A percentile compares a stretch with the other conserved stretches of the same genome.
Conservation (phyloP, 1,140 invertebrate species). For the Coelopa frigida region DNA sequence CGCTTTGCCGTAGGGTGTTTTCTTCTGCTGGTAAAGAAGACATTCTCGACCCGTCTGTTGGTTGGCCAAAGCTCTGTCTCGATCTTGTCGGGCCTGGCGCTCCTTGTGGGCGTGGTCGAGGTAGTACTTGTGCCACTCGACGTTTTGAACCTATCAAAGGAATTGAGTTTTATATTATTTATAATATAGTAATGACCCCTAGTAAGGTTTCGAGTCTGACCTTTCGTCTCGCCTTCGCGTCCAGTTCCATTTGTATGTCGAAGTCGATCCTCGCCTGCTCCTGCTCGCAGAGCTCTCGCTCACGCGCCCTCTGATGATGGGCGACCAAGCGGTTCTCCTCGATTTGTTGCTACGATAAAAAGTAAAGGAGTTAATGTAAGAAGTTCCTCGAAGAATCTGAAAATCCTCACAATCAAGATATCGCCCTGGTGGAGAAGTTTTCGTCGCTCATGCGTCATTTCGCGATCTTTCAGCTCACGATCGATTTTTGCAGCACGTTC, state of each 20-base stretch:
- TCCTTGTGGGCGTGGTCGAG: constrained; percentile 7
- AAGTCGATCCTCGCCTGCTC: background rate
- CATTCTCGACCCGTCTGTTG: constrained; percentile 6
- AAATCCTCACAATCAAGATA: too few relatives aligned
- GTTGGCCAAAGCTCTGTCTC: background rate
- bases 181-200: background rate
- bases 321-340: background rate
- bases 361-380: background rate
- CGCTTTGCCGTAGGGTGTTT: constrained; percentile 9
- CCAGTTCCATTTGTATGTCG: background rate
- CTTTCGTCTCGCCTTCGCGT: background rate
- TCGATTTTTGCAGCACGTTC: background rate
- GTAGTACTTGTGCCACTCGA: constrained; percentile 8
- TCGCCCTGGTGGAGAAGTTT: too few relatives aligned
- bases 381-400: too few relatives aligned
- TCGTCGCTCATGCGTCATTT: too few relatives aligned
- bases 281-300: too few relatives aligned
- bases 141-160: constrained; percentile 1
- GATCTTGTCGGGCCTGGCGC: constrained; percentile 1
- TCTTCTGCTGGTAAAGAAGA: constrained; percentile 6
- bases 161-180: background rate
- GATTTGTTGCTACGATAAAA: background rate
- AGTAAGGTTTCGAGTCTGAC: too few relatives aligned
- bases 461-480: background rate
- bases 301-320: too few relatives aligned